Base-by-base conservation (phyloP, 1,140 invertebrate species). In the Anthonomus grandis region DNA sequence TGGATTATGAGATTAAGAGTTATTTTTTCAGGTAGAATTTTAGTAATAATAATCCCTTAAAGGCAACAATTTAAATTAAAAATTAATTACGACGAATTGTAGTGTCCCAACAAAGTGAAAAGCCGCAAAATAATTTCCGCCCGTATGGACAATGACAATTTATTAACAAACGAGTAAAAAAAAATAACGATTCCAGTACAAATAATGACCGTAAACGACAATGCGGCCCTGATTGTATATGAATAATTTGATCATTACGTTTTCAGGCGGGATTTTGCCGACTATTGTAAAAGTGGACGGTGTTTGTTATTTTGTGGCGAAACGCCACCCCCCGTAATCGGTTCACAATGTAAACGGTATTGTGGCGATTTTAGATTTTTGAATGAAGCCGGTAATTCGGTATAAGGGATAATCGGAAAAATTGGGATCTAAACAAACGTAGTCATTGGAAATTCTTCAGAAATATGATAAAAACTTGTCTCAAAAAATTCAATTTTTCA, bases 211-310 rank as follows among this genome's bases (percentile, higher is more conserved):
- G 9, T 31, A 9, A n/a, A n/a, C 12, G 13, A 48, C 47, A 53
- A 53, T 53, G 21, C 5, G 4, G 5, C 13, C 24, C 53, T 46
- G 48, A 59, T 59, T 59, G 57, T 59, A 46, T 51, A 38, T 59
- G 42, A 45, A 59, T 59, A 59, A 59, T 59, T 59, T 34, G 48
- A 59, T 59, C 57, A 49, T 52, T 59, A 44, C 41, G 37, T 42
- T 53, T 53, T 59, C 54, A 48, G 46, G 25, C 15, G 22, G 22
- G 10, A 53, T 53, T 59, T 53, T 51, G 39, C 36, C 25, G 22
- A 46, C 31, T 53, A 51, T 59, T 51, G 48, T 39, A 41, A 49
- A 44, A 36, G 34, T 27, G 41, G n/a, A n/a, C n/a, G n/a, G 42
- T 57, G 19, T 57, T 48, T 44, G 39, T 34, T 57, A 46, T 57